phyloP scores from a whole-genome alignment of 2,113 vertebrate species.

The Indri indri region DNA sequence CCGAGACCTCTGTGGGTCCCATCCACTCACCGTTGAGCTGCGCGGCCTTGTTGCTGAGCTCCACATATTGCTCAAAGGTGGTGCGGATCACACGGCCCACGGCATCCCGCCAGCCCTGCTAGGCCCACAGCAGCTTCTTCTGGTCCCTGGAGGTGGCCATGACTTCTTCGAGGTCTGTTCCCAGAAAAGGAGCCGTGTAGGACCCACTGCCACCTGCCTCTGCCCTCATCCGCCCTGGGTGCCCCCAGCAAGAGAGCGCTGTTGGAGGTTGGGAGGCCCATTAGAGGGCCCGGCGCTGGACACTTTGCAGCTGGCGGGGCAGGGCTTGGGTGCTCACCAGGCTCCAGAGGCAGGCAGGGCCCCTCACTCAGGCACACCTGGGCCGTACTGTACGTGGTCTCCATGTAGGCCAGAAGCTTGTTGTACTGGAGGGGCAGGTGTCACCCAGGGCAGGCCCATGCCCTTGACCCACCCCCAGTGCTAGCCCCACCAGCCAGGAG shows the following conservation, averaged over 20 bases:
- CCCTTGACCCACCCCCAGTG: not conserved
- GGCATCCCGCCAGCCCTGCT: slow-evolving; percentile 93
- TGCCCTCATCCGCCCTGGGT: not conserved
- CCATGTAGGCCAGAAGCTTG: slow-evolving; percentile 92
- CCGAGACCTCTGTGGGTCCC: accelerated
- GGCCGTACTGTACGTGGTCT: slow-evolving; percentile 91
- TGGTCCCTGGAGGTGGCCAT: slow-evolving; percentile 92
- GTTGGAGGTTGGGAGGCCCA: not conserved
- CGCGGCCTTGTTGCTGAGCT: slow-evolving; percentile 93
- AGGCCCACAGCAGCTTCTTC: slow-evolving; percentile 90
- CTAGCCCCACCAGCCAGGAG: not conserved
- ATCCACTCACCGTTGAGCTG: slow-evolving; percentile 87
- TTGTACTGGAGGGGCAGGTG: slow-evolving; percentile 87
- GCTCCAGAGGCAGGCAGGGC: slow-evolving; percentile 90
- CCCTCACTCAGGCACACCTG: slow-evolving; percentile 87
- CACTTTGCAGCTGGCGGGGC: not conserved
- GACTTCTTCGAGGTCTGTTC: slow-evolving; percentile 90
- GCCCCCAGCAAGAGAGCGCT: not conserved
- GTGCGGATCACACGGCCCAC: slow-evolving; percentile 88
- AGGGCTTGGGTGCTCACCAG: slow-evolving; percentile 83
- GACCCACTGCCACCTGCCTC: not conserved
- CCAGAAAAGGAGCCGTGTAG: not conserved
- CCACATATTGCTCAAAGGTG: slow-evolving; percentile 88
- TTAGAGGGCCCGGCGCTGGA: not conserved
- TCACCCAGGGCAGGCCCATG: slow-evolving; percentile 44